Base-by-base conservation (phyloP, 2,888 invertebrate genomes). In the Drosophila testacea region DNA sequence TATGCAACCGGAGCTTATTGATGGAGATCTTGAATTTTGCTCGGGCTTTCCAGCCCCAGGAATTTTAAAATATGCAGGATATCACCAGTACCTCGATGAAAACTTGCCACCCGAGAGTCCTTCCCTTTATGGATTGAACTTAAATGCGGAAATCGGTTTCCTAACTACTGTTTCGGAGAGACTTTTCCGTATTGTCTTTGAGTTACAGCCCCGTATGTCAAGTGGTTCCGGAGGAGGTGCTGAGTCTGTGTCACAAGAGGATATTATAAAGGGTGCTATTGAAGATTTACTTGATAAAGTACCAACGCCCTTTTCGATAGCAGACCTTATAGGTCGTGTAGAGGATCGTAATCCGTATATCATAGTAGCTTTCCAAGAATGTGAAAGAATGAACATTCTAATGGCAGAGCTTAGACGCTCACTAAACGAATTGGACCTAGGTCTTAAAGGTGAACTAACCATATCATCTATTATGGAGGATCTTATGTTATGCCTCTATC, bases 131-230 rank as follows among this genome's bases (percentile, higher is more conserved):
- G 98, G 98, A 0, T 93, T 98, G 22, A 98, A 98, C 93, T 96
- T 98, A 0, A 98, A 98, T 91, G 98, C 98, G 0, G 98, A 98
- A 93, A 98, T 98, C 69, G 98, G 98, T 48, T 98, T 98, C 90
- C 93, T 98, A 56, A 98, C 98, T 0, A 95, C 95, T 0, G 96
- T 96, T 0, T 96, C 98, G 0, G 97, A 98, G 83, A 95, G 95
- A 72, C 93, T 98, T 51, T 98, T 98, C 92, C 95, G 94, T 92
- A 96, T 95, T 1, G 94, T 97, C 47, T 95, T 98, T 88, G 98
- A 98, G 92, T 95, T 98, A 94, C 98, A 98, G 91, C 98, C 98
- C 0, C 94, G 97, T 79, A 96, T 97, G 85, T 93, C 95, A 0
- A 96, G 96, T 0, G 95, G 95, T 0, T 93, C 94, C n/a, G 94